Conservation (phyloP, 2,113 vertebrate species). For the Lamprotornis superbus region DNA sequence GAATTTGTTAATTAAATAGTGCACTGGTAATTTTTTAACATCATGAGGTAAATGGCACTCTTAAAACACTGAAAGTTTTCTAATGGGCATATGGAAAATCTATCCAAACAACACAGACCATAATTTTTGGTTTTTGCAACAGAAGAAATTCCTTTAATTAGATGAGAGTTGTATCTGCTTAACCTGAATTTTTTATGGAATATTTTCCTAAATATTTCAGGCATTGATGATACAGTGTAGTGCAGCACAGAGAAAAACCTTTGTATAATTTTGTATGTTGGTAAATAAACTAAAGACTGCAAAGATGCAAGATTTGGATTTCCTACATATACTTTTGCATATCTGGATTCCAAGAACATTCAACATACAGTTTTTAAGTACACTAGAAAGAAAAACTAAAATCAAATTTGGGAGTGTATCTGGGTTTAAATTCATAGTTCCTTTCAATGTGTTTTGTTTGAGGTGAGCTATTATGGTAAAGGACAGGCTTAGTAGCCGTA, state of each 20-base stretch:
- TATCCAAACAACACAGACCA: background rate
- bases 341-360: background rate
- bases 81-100: background rate
- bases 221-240: background rate
- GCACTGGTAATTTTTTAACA: background rate
- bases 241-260: background rate
- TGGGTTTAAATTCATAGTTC: background rate
- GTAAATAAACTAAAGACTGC: background rate
- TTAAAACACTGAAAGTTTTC: background rate
- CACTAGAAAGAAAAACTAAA: background rate
- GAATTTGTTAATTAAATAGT: background rate
- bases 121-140: background rate
- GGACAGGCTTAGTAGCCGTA: background rate
- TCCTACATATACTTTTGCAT: accelerated
- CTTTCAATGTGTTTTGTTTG: background rate
- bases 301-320: background rate
- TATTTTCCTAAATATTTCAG: background rate
- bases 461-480: background rate
- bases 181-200: background rate
- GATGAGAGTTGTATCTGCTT: background rate
- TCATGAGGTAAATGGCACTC: background rate
- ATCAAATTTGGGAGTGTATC: background rate
- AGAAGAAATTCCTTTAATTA: background rate
- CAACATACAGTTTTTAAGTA: background rate
- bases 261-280: background rate